These are phyloP conservation scores for Dryoscopus gambensis DNA, from an alignment of 2,113 vertebrate genomes.

Conservation along the genomic window DNA sequence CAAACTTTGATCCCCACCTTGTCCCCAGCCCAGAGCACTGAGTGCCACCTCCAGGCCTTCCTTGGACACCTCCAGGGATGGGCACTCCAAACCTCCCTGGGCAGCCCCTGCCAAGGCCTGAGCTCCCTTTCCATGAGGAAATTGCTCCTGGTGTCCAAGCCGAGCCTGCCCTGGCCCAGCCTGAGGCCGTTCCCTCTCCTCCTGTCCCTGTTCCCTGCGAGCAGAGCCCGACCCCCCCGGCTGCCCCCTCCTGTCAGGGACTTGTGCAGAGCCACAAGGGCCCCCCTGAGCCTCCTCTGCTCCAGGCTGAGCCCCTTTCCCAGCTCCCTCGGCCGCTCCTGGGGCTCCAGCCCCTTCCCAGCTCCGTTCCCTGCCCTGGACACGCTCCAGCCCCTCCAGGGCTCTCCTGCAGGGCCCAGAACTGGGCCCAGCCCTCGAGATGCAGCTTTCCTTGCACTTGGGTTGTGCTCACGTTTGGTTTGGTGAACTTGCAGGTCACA, in stretches of 20 bases:
- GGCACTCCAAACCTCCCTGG: background rate
- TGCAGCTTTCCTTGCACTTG: background rate
- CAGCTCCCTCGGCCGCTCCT: background rate
- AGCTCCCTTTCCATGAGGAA: fast-evolving
- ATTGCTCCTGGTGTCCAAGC: background rate
- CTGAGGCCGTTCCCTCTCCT: background rate
- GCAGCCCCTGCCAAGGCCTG: background rate
- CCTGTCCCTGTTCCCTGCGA: background rate
- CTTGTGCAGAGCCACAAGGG: background rate
- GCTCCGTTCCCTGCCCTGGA: background rate
- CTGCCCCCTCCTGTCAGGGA: background rate
- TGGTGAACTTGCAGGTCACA: background rate
- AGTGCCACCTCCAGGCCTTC: background rate
- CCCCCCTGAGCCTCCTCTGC: background rate
- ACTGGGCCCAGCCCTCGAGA: background rate
- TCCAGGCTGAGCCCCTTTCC: background rate
- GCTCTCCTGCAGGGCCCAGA: background rate
- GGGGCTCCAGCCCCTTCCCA: background rate
- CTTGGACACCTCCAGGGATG: background rate
- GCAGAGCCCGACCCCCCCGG: background rate
- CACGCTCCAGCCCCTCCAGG: background rate
- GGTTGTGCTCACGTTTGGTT: fast-evolving
- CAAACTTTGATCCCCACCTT: background rate
- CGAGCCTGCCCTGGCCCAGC: background rate
- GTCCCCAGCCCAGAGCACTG: background rate